Evolutionary conservation across 2,888 invertebrate genomes (phyloP).

Genomic region (Hanleya hanleyi): DNA sequence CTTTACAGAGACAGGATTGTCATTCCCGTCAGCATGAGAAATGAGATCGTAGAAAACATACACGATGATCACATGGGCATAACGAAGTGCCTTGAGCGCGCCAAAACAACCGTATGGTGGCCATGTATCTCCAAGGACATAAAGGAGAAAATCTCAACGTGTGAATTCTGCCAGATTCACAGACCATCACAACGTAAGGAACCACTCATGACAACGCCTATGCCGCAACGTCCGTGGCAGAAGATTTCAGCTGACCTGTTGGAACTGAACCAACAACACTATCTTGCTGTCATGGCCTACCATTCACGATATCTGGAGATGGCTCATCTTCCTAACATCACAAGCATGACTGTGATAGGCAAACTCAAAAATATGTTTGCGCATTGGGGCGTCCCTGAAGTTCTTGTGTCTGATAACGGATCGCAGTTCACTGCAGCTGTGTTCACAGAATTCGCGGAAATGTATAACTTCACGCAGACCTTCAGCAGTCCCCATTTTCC

Average conservation of each 20-base stretch:
- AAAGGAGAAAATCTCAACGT: conserved; percentile 13
- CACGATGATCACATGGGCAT: conserved; percentile 36
- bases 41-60: conserved; percentile 9
- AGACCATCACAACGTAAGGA: conserved; percentile 32
- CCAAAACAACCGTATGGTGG: conserved; percentile 34
- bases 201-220: conserved; percentile 24
- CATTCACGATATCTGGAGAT: conserved; percentile 33
- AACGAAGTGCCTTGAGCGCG: background rate
- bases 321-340: conserved; percentile 17
- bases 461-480: conserved; percentile 17
- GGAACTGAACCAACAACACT: conserved; percentile 23
- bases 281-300: conserved; percentile 35
- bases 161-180: conserved; percentile 28
- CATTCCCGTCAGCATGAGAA: background rate
- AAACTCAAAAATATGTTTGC: conserved; percentile 37
- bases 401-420: conserved; percentile 29
- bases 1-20: background rate
- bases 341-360: conserved; percentile 22
- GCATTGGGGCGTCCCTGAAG: conserved; percentile 31
- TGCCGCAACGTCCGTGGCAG: conserved; percentile 37
- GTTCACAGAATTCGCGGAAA: conserved; percentile 22
- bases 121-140: conserved; percentile 29
- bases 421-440: conserved; percentile 27
- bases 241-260: conserved; percentile 35
- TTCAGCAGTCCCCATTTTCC: conserved; percentile 24